phyloP scores from a whole-genome alignment of 2,113 vertebrate species.

The Chloebia gouldiae region DNA sequence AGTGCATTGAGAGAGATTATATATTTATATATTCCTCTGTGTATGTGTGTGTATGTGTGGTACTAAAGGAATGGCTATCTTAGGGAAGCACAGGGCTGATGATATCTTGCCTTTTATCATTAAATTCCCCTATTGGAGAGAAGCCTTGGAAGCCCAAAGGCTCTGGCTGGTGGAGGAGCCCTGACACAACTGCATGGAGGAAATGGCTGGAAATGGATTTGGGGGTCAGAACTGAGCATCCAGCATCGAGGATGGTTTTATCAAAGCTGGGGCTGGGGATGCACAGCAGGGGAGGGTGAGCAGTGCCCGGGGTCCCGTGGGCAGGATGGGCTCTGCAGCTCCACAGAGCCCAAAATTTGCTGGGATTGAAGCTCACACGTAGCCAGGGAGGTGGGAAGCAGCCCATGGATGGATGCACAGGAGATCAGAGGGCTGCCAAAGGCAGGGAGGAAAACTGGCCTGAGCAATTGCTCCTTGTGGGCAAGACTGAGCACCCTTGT shows the following conservation, averaged over 20 bases:
- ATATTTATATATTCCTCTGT: neutral
- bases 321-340: neutral
- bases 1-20: neutral
- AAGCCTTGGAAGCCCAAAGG: neutral
- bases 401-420: neutral
- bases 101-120: neutral
- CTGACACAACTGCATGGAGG: neutral
- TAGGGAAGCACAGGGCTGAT: neutral
- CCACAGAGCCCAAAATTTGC: rapidly evolving
- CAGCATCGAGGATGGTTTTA: neutral
- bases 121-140: rapidly evolving
- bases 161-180: neutral
- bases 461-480: neutral
- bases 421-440: neutral
- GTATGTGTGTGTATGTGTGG: rapidly evolving
- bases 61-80: neutral
- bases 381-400: neutral
- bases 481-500: neutral
- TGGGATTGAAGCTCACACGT: rapidly evolving
- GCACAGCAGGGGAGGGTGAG: neutral
- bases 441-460: neutral
- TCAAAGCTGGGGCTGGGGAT: neutral
- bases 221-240: neutral
- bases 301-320: rapidly evolving
- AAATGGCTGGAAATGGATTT: neutral